phyloP scores from a whole-genome alignment of 30 jellyfish, hydroid and myxozoan species.

The Aurelia coerulea region DNA sequence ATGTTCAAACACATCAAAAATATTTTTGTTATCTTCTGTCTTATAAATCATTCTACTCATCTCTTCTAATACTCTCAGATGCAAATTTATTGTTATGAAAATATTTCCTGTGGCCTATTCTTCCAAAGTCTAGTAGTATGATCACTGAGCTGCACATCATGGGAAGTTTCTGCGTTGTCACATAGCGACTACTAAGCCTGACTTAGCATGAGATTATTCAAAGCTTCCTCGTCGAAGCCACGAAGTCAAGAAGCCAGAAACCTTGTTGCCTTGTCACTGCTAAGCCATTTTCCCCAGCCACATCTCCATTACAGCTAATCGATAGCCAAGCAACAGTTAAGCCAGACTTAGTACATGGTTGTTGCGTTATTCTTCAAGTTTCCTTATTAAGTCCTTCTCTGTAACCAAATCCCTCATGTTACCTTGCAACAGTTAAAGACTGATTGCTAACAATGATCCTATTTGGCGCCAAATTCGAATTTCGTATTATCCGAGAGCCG shows the following conservation, averaged over 20 bases:
- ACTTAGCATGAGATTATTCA: background rate
- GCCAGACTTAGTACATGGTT: background rate
- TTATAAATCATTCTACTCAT: constrained; percentile 36
- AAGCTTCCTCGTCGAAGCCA: background rate
- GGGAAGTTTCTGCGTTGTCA: background rate
- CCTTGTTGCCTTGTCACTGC: background rate
- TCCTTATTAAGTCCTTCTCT: background rate
- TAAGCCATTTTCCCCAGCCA: background rate
- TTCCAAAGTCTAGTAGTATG: background rate
- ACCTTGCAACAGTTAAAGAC: too few relatives aligned
- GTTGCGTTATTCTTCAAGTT: background rate
- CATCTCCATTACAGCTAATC: background rate
- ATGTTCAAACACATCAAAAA: constrained; percentile 30
- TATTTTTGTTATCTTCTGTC: constrained; percentile 45
- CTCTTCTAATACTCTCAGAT: constrained; percentile 25
- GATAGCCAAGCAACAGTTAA: background rate
- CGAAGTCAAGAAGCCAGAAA: background rate
- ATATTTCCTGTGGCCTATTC: constrained; percentile 4
- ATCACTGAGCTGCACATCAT: background rate
- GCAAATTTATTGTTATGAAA: constrained; percentile 17
- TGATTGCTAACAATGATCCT: too few relatives aligned
- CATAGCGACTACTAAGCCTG: constrained; percentile 1
- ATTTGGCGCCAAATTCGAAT: too few relatives aligned
- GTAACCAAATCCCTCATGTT: background rate
- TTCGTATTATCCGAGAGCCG: too few relatives aligned